Base-by-base conservation (phyloP, 2,797 vertebrate species). In the Valencia hispanica region DNA sequence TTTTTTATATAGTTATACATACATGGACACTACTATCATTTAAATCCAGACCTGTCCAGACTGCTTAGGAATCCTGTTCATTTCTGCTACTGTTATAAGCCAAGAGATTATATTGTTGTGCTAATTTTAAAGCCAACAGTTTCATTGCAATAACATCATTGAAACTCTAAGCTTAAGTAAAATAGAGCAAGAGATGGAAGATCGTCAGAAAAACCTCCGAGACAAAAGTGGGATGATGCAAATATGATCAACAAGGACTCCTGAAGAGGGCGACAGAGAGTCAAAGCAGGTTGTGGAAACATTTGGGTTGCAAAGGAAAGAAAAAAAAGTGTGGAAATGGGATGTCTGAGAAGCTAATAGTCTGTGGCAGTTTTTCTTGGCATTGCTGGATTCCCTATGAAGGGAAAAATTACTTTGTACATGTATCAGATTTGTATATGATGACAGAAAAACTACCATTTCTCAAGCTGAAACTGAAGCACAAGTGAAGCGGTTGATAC, bases 241-340 rank as follows among this genome's bases (percentile, higher is more conserved):
- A 53, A 25, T 3, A 41, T 34, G 41, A 80, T 75, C 2, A 25
- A 50, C 47, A 22, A 51, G 80, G 61, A 65, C 9, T 79, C 94
- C 95, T 96, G 88, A 86, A 91, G 94, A 91, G 93, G 95, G 95
- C 88, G 93, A 84, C 92, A 95, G 87, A 94, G 93, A 93, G 91
- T 86, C 86, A 88, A 83, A 85, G 80, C 89, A 79, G 73, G 79
- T 63, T 5, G 25, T 51, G 79, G 45, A 61, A 71, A 74, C 5
- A 11, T 43, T 39, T 77, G 27, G 22, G 27, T 66, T 75, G 59
- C 50, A 79, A 68, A 78, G 82, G 66, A 73, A 45, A 65, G 75
- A 88, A 83, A 84, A 88, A 84, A 89, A 59, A 74, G 14, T 51
- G 74, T 72, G 81, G 73, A 66, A 41, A 59, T 70, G 30, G 30